Evolutionary conservation across 2,888 invertebrate species (phyloP), one percentile per base, ranked within the genome.

Genomic region (Liposcelis brunnea): DNA sequence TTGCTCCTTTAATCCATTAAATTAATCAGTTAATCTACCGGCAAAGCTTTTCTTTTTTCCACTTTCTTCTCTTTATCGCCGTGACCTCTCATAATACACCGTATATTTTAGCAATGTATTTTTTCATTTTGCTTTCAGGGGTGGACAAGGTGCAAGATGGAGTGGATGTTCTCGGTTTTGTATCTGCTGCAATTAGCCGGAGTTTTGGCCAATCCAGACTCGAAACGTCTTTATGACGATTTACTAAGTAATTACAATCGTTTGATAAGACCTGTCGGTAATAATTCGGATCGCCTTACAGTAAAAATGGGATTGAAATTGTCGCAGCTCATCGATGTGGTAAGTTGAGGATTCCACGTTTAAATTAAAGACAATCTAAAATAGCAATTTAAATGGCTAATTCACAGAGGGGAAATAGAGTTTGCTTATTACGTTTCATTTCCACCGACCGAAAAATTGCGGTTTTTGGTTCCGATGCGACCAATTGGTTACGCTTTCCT

Each of bases 211-310:
- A 91, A 90, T 73, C 86, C 86, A 64, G 89, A 90, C 65, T 86
- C 89, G 59, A 86, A 89, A 70, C 77, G 90, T 65, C 80, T 91
- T 57, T 91, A 89, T 72, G 91, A 94, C 74, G 91, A 93, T 67
- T 75, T 94, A 55, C 74, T 94, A 59, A 83, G 85, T 58, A 86
- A 89, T 68, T 94, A 94, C 73, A 94, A 94, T 70, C 80, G 90
- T 59, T 78, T 93, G 63, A 90, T 91, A 61, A 74, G 93, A 61
- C 93, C 93, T 52, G 91, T 91, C 55, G 86, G 87, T 59, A 90
- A 90, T 70, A 89, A 87, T 70, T 85, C 86, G 54, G 90, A 91
- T 68, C 80, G 87, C 56, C 79, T 94, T 63, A 87, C 86, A 59
- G 91, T 94, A 66, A 87, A 87, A 71, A 84, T 94, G 80, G 91